A percentile compares a stretch with the other conserved stretches of the same genome.
phyloP scores from a whole-genome alignment of 2,888 invertebrate genomes.

The Megaustenia siamemsis region DNA sequence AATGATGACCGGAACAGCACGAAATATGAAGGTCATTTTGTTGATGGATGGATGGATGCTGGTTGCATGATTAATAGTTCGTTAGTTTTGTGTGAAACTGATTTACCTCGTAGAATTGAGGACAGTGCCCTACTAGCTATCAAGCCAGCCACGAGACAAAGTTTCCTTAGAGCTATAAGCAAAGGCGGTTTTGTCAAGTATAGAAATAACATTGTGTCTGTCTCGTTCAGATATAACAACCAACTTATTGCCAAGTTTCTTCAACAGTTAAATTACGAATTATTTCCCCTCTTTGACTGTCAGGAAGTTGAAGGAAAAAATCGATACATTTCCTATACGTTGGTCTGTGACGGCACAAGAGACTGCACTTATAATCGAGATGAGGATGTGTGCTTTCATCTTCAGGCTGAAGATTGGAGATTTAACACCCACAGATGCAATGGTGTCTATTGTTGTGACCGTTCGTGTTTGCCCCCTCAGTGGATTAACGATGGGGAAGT shows the following conservation, averaged over 20 bases:
- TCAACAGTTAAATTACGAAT: background rate
- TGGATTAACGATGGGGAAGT: too few species aligned
- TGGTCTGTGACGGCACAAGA: background rate
- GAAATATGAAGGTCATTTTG: background rate
- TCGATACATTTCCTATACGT: background rate
- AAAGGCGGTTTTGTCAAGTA: background rate
- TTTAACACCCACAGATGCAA: too few species aligned
- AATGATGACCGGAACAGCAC: background rate
- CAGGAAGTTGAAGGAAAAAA: background rate
- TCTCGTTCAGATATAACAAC: background rate
- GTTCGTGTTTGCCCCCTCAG: too few species aligned
- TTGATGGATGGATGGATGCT: too few species aligned
- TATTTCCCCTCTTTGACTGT: too few species aligned
- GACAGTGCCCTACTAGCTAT: background rate
- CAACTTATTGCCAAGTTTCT: background rate
- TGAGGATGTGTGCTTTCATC: too few species aligned
- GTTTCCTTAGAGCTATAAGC: background rate
- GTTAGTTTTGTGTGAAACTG: background rate
- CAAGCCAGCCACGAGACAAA: background rate
- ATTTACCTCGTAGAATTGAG: background rate
- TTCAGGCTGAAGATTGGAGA: too few species aligned
- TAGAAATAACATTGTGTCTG: background rate
- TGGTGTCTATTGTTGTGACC: too few species aligned
- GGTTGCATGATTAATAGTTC: background rate
- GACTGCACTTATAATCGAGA: too few species aligned